Base-by-base conservation (phyloP, 2,888 invertebrate genomes). In the Octonoba sinensis region DNA sequence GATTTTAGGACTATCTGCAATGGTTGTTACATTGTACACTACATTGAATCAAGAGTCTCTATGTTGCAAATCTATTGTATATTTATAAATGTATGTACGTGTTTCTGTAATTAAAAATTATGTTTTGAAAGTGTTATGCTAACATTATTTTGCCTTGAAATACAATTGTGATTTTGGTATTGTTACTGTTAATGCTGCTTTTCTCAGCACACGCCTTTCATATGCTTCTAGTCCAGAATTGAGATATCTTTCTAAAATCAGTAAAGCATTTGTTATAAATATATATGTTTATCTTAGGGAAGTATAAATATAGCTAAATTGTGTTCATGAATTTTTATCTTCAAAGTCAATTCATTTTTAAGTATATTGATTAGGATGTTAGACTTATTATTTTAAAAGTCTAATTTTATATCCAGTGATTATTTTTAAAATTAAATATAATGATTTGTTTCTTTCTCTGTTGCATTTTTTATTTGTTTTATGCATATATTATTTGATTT, bases 171-270 rank as follows among this genome's bases (percentile, higher is more conserved):
- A 36, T 57, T 20, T 60, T 60, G 24, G 27, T 60, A 60, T 27
- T 60, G 60, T 60, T 60, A 24, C 57, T 57, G 27, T 60, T 60
- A 60, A 36, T 16, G 60, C 16, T 27, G 36, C 36, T 27, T 60
- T 64, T 73, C 59, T 64, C 54, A 54, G 72, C 64, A 73, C 62
- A 46, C 47, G 47, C 27, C 51, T 36, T 15, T 64, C 51, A 73
- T 64, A 51, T 54, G 44, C 64, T 51, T 73, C 72, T 73, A 73
- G 72, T 73, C 72, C 64, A 73, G 62, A 60, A 24, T 59, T n/a
- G 27, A 18, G 13, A 60, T 60, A 60, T 27, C 36, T 27, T n/a
- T 60, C 36, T 36, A 36, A 36, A 36, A 36, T 36, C 36, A 36
- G 36, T 36, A 36, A 36, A 12, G 16, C n/a, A 60, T 36, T 16